A percentile compares a stretch with the other conserved stretches of the same genome.
These are phyloP conservation scores for Diprion similis DNA, from an alignment of 1,140 invertebrate genomes.

Conservation along the genomic window DNA sequence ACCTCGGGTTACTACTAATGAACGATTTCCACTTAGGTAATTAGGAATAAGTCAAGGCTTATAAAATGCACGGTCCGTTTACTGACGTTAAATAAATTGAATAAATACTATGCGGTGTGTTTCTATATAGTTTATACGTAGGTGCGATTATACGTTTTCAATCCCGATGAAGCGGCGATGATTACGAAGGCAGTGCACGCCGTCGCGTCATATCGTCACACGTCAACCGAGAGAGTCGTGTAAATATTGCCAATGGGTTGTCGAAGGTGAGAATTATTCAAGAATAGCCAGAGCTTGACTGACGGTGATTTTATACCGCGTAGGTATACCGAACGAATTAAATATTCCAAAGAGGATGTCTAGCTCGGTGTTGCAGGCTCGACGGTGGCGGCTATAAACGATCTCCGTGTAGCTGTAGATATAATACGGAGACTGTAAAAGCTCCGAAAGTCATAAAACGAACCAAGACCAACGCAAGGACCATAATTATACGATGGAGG, in stretches of 20 bases:
- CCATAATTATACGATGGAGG: constrained; percentile 1
- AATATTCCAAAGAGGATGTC: constrained; percentile 2
- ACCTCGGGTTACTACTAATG: not conserved
- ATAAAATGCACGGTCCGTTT: no score
- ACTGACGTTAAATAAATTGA: no score
- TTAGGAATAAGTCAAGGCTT: not conserved
- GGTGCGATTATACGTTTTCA: no score
- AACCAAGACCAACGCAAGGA: not conserved
- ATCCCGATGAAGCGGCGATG: not conserved
- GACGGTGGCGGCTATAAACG: no score
- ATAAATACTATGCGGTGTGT: no score
- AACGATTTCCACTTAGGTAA: not conserved
- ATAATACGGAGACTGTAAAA: no score
- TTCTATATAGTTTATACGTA: no score
- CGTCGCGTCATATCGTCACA: not conserved
- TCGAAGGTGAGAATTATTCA: not conserved
- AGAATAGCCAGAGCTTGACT: not conserved
- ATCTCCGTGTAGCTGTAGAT: no score
- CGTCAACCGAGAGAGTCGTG: not conserved
- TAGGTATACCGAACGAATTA: not conserved
- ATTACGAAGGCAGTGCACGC: not conserved
- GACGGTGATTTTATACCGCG: constrained; percentile 6
- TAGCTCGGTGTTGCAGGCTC: not conserved
- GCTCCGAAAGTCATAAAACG: not conserved
- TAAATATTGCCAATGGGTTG: constrained; percentile 5